phyloP scores from a whole-genome alignment of 2,888 invertebrate genomes.

The Leptothorax acervorum region DNA sequence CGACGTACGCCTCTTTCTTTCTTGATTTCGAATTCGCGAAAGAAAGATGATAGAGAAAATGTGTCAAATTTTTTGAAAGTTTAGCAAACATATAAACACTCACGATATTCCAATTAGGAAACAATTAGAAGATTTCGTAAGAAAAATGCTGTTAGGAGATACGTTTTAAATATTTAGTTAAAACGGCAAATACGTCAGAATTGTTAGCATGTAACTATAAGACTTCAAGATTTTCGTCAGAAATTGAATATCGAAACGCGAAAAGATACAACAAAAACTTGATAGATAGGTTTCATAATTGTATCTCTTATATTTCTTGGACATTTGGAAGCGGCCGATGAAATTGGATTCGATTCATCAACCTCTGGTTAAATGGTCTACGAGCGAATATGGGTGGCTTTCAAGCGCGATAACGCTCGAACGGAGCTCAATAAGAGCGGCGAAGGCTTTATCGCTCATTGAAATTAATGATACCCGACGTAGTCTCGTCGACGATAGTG shows the following conservation, averaged over 20 bases:
- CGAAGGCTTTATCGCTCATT: constrained; percentile 56
- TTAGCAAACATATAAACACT: neutral
- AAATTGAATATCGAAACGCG: neutral
- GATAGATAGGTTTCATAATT: constrained; percentile 31
- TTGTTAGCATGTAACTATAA: neutral
- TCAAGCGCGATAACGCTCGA: constrained; percentile 53
- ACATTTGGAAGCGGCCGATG: constrained; percentile 41
- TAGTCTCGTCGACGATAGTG: constrained; percentile 53
- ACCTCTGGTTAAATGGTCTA: constrained; percentile 47
- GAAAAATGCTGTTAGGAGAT: neutral
- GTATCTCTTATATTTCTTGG: constrained; percentile 35
- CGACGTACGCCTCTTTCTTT: neutral
- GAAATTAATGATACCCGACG: constrained; percentile 56
- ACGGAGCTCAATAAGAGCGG: constrained; percentile 57
- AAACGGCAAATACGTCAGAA: neutral
- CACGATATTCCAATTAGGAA: neutral
- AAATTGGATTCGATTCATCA: constrained; percentile 56
- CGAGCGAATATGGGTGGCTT: constrained; percentile 53
- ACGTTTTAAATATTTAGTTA: neutral
- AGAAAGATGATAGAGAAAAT: neutral
- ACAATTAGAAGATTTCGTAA: neutral
- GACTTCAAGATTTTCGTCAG: neutral
- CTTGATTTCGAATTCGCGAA: neutral
- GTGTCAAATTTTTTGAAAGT: neutral
- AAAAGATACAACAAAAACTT: constrained; percentile 7